Evolutionary conservation across 2,113 vertebrate species (phyloP), one percentile per base, ranked within the genome.

Genomic region (Oryzias melastigma): DNA sequence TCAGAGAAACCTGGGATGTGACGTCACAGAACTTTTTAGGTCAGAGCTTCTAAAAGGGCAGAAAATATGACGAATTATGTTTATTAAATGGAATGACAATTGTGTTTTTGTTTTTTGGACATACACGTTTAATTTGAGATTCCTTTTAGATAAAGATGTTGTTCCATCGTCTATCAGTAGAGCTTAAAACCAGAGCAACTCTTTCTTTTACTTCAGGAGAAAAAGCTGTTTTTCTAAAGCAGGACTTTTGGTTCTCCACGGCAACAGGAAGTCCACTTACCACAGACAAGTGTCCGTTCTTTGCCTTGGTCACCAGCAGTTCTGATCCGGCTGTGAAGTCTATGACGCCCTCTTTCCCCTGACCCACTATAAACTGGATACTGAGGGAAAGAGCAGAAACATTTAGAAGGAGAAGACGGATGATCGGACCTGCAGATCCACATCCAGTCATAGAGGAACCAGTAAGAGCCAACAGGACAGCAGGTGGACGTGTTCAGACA

Each of bases 271-370:
- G 24, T 16, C 18, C 20, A 78, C 95, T 98, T 87, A 98, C 97
- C 92, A 99, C 97, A 80, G 95, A 96, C 83, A 99, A 84, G 74
- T 98, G 95, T 67, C 97, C 96, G 0, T 97, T 97, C 91, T 98
- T 98, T 40, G 97, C 94, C 85, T 97, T 99, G 77, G 93, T 90
- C 78, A 99, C 93, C 19, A 95, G 91, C 18, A 98, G 89, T 61
- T 98, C 95, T 0, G 97, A 98, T 40, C 97, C 97, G 0, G 95
- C 92, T 1, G 94, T 94, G 73, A 98, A 99, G 88, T 99, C 97
- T 0, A 99, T 98, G 60, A 91, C 91, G 16, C 96, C 96, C 72
- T 99, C 96, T 76, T 95, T 96, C 67, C 97, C 97, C 3, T 94
- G 95, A 25, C 92, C 92, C 29, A 90, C 88, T 5, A 91, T 91